These are phyloP conservation scores for Himalopsyche kuldschensis DNA, from an alignment of 2,888 invertebrate species.

Conservation along the genomic window DNA sequence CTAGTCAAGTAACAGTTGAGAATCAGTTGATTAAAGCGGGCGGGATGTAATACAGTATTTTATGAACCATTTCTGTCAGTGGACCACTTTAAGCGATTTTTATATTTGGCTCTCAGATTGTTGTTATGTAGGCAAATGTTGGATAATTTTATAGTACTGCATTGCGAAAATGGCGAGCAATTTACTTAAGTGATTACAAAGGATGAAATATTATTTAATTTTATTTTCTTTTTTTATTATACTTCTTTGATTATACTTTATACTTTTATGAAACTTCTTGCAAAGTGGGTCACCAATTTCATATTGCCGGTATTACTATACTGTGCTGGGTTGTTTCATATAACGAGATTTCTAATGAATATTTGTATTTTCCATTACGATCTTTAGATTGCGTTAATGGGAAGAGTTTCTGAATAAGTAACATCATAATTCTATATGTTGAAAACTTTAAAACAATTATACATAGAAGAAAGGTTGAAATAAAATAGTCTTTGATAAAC, in stretches of 20 bases:
- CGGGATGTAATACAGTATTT: slow-evolving; percentile 26
- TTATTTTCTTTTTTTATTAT: neutral
- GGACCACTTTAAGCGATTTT: slow-evolving; percentile 31
- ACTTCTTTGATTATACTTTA: too few relatives aligned
- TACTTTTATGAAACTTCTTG: neutral
- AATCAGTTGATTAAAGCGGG: neutral
- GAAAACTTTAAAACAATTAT: too few relatives aligned
- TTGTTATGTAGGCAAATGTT: slow-evolving; percentile 8
- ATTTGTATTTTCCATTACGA: too few relatives aligned
- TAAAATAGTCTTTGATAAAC: too few relatives aligned
- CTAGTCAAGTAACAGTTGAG: neutral
- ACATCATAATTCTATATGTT: too few relatives aligned
- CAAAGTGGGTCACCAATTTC: neutral
- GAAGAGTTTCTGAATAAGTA: too few relatives aligned
- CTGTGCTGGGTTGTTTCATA: too few relatives aligned
- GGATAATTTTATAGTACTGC: slow-evolving; percentile 1
- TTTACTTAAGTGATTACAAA: neutral
- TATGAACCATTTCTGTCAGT: slow-evolving; percentile 33
- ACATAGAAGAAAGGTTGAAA: too few relatives aligned
- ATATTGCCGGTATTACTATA: too few relatives aligned
- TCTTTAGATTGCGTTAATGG: too few relatives aligned
- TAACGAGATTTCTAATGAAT: too few relatives aligned
- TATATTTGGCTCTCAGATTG: slow-evolving; percentile 28
- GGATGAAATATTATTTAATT: neutral
- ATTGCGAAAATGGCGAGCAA: neutral